These are phyloP conservation scores for Alfaro cultratus DNA, from an alignment of 2,797 vertebrate species.

Conservation along the genomic window DNA sequence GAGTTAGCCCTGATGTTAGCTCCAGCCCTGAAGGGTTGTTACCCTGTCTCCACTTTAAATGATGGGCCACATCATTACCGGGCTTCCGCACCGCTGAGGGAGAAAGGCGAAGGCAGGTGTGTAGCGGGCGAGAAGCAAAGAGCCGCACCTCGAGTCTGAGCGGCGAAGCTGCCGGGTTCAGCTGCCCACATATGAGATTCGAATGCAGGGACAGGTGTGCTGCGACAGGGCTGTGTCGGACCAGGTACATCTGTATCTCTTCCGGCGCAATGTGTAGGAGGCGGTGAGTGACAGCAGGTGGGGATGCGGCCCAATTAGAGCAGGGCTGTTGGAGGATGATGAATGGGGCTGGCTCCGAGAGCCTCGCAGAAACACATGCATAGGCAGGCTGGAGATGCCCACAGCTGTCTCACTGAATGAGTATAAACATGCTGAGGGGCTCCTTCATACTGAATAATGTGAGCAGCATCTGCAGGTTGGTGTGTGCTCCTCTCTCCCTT, in stretches of 20 bases:
- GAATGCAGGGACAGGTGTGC: slow-evolving; percentile 70
- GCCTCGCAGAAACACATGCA: slow-evolving; percentile 72
- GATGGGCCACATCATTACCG: slow-evolving; percentile 81
- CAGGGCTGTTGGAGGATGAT: slow-evolving; percentile 81
- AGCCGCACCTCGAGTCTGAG: slow-evolving; percentile 60
- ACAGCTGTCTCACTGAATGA: slow-evolving; percentile 82
- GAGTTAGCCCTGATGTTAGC: slow-evolving; percentile 51
- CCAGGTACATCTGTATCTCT: slow-evolving; percentile 79
- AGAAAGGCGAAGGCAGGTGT: slow-evolving; percentile 60
- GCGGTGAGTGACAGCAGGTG: slow-evolving; percentile 85
- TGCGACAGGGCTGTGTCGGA: slow-evolving; percentile 68
- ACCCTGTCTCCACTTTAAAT: slow-evolving; percentile 71
- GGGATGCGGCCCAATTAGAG: slow-evolving; percentile 84
- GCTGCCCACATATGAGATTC: slow-evolving; percentile 82
- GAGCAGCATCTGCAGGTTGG: slow-evolving; percentile 57
- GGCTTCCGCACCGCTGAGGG: slow-evolving; percentile 59
- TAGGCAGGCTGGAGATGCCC: slow-evolving; percentile 73
- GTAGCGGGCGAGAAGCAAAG: slow-evolving; percentile 45
- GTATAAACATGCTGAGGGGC: slow-evolving; percentile 81
- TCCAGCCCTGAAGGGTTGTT: slow-evolving; percentile 66
- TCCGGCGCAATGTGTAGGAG: slow-evolving; percentile 69
- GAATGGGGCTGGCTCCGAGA: slow-evolving; percentile 77
- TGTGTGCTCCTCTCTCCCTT: slow-evolving; percentile 65
- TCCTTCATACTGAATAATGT: slow-evolving; percentile 73
- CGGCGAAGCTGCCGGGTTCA: slow-evolving; percentile 60